These are phyloP conservation scores for Ptychochromis oligacanthus DNA, from an alignment of 2,113 vertebrate genomes.

Conservation along the genomic window DNA sequence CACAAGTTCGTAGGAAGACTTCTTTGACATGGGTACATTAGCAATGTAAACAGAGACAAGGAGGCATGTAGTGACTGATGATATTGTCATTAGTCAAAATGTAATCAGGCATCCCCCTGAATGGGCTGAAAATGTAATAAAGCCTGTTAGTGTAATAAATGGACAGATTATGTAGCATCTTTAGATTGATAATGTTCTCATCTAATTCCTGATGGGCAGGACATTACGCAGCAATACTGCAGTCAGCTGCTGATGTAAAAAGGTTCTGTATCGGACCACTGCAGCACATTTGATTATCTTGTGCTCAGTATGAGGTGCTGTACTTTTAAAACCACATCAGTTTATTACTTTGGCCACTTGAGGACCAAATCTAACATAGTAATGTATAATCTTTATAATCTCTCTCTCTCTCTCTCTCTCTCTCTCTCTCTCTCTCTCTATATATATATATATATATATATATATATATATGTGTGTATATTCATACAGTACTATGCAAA, in stretches of 20 bases:
- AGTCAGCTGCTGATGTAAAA: slow-evolving; percentile 11
- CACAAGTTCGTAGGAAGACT: background rate
- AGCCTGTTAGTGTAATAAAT: slow-evolving; percentile 49
- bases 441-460: too few relatives aligned
- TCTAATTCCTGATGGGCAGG: slow-evolving; percentile 20
- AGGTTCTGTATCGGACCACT: background rate
- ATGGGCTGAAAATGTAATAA: slow-evolving; percentile 48
- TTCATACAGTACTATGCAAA: too few relatives aligned
- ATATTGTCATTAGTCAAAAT: slow-evolving; percentile 48
- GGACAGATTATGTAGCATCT: slow-evolving; percentile 40
- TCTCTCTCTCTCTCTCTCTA: too few relatives aligned
- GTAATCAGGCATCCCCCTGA: slow-evolving; percentile 45
- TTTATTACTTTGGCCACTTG: background rate
- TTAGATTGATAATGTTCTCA: slow-evolving; percentile 42
- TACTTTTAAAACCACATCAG: background rate
- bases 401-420: too few relatives aligned
- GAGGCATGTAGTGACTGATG: background rate
- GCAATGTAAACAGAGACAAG: slow-evolving; percentile 28
- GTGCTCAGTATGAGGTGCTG: too few relatives aligned
- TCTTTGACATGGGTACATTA: slow-evolving; percentile 16
- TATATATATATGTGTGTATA: too few relatives aligned
- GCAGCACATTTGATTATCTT: background rate
- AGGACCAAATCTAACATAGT: background rate
- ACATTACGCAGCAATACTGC: background rate
- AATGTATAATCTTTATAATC: too few relatives aligned